A percentile compares a stretch with the other conserved stretches of the same genome.
Evolutionary conservation across 1,140 invertebrate genomes (phyloP).

Genomic region (Drosophila bipectinata): DNA sequence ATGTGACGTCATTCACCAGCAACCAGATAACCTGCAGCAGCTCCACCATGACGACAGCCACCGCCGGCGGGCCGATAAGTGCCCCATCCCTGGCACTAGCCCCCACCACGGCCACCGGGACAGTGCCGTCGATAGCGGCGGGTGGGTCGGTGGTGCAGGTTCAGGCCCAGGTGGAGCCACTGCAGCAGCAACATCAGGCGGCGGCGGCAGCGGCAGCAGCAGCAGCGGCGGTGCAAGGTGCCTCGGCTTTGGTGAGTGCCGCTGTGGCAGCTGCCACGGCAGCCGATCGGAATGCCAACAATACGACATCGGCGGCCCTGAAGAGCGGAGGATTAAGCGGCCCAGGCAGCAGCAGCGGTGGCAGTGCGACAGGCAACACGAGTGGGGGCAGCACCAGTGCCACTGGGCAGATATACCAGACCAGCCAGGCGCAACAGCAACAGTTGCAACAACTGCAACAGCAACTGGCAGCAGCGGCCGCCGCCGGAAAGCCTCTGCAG

Average conservation of each 20-base stretch:
- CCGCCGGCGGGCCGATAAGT: constrained; percentile 80
- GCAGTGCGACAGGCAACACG: neutral
- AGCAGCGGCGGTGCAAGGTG: constrained; percentile 23
- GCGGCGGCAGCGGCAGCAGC: too few relatives aligned
- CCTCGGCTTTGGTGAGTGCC: constrained; percentile 56
- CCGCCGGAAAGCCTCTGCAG: constrained; percentile 63
- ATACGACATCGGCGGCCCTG: constrained; percentile 61
- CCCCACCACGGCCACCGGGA: constrained; percentile 59
- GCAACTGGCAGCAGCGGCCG: constrained; percentile 68
- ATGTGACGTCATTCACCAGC: constrained; percentile 90
- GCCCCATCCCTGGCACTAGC: constrained; percentile 71
- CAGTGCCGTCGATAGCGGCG: constrained; percentile 41
- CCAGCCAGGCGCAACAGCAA: constrained; percentile 74
- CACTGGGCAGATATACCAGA: constrained; percentile 68
- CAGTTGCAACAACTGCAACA: constrained; percentile 72
- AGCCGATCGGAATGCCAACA: constrained; percentile 64
- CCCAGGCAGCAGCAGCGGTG: constrained; percentile 9
- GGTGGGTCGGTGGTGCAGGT: constrained; percentile 23
- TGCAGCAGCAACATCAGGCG: neutral
- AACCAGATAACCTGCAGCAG: constrained; percentile 86
- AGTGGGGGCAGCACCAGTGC: constrained; percentile 42
- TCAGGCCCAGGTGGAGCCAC: constrained; percentile 33
- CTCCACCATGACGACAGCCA: constrained; percentile 85
- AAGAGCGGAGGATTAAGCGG: constrained; percentile 27
- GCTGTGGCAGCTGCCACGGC: constrained; percentile 65